phyloP scores from a whole-genome alignment of 1,140 invertebrate genomes.

The Papilio polyxenes region DNA sequence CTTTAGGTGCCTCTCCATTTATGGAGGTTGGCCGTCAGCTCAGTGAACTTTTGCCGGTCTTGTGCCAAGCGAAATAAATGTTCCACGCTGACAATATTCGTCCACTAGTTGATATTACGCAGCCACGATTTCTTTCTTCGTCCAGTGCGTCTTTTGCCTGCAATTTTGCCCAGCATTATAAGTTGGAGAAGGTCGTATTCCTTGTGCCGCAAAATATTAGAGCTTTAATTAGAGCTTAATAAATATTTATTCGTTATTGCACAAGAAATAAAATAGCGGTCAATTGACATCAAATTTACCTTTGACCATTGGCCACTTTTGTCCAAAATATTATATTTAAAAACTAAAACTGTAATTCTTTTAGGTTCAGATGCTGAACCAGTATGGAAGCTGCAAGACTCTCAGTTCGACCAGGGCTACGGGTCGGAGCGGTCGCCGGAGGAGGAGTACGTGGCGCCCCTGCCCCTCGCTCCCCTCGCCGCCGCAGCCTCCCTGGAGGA shows the following conservation, averaged over 20 bases:
- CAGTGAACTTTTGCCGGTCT: no score
- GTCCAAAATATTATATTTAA: background rate
- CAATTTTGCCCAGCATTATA: no score
- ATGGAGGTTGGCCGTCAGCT: no score
- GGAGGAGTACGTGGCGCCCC: slow-evolving; percentile 85
- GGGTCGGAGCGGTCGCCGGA: slow-evolving; percentile 89
- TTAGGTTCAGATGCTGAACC: slow-evolving; percentile 71
- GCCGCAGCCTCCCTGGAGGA: slow-evolving; percentile 81
- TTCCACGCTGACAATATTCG: no score
- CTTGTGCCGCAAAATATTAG: no score
- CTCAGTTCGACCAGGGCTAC: slow-evolving; percentile 88
- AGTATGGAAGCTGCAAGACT: slow-evolving; percentile 81
- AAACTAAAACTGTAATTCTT: slow-evolving; percentile 55
- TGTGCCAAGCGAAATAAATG: no score
- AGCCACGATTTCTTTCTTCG: no score
- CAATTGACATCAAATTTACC: no score
- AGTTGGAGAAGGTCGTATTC: no score
- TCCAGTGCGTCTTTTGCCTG: no score
- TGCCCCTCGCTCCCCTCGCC: slow-evolving; percentile 83
- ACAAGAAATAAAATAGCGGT: background rate
- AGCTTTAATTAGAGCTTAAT: background rate
- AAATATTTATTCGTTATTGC: background rate
- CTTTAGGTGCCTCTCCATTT: no score
- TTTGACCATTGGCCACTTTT: background rate
- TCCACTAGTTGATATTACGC: no score